Evolutionary conservation across 2,797 vertebrate species (phyloP).

Genomic region (Phalanger gymnotis): DNA sequence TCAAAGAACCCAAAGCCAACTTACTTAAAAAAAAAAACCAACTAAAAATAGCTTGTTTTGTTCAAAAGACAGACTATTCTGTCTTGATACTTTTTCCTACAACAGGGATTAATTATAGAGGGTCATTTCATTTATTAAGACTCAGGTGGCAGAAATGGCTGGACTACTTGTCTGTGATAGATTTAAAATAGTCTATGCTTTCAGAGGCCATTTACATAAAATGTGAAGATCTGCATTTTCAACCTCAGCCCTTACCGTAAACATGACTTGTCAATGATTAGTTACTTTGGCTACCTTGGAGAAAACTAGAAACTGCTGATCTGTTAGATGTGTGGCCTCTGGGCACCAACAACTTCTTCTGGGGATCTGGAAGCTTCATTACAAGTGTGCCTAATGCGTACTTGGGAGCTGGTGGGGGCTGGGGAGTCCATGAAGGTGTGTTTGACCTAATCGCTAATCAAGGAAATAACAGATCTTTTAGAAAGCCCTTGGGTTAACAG

Average conservation of each 20-base stretch:
- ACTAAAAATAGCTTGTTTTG: constrained; percentile 84
- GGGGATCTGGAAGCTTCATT: neutral
- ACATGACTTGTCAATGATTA: constrained; percentile 19
- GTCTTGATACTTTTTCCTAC: constrained; percentile 78
- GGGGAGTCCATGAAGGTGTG: neutral
- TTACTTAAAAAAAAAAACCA: constrained; percentile 74
- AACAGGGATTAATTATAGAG: constrained; percentile 81
- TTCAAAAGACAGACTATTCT: constrained; percentile 80
- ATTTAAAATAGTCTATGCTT: constrained; percentile 38
- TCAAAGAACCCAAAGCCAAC: constrained; percentile 85
- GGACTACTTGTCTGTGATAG: constrained; percentile 43
- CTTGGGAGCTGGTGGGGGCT: neutral
- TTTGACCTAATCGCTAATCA: neutral
- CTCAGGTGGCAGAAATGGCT: constrained; percentile 73
- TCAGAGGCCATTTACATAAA: constrained; percentile 32
- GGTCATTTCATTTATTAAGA: constrained; percentile 78
- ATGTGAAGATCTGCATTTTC: neutral
- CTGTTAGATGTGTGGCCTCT: constrained; percentile 24
- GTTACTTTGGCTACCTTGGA: constrained; percentile 10
- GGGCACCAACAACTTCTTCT: neutral
- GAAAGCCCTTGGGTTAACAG: constrained; percentile 9
- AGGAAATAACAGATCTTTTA: neutral
- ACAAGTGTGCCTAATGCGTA: neutral
- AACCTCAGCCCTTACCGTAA: constrained; percentile 2
- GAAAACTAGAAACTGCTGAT: neutral